Conservation (phyloP, 2,888 invertebrate genomes). For the Rhagium mordax region DNA sequence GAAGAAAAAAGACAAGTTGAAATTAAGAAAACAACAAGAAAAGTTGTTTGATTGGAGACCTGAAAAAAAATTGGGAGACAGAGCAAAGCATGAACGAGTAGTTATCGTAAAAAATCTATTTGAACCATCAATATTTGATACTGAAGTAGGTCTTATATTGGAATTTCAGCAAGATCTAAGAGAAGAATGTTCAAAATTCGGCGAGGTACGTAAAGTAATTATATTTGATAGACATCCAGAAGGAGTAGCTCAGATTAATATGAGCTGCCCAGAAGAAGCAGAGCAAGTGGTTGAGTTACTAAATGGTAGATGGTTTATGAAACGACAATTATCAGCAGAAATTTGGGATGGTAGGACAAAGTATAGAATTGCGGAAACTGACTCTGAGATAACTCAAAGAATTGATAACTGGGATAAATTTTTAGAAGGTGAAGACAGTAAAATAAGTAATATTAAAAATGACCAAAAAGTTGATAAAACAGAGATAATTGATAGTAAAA, state of each 20-base stretch:
- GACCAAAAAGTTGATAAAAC: too few relatives aligned
- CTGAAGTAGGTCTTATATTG: slow-evolving; percentile 88
- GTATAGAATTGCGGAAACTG: slow-evolving; percentile 88
- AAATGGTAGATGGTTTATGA: slow-evolving; percentile 92
- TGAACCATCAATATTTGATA: slow-evolving; percentile 89
- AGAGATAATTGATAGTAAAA: not conserved
- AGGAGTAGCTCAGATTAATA: slow-evolving; percentile 93
- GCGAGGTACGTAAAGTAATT: slow-evolving; percentile 91
- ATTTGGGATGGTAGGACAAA: slow-evolving; percentile 98
- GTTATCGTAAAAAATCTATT: slow-evolving; percentile 97
- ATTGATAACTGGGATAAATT: slow-evolving; percentile 91
- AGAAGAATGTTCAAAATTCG: slow-evolving; percentile 92
- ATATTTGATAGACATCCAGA: slow-evolving; percentile 95
- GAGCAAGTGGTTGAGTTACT: slow-evolving; percentile 90
- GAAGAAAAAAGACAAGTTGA: slow-evolving; percentile 91
- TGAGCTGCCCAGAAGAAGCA: slow-evolving; percentile 91
- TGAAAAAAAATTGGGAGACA: slow-evolving; percentile 89
- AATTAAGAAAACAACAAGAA: slow-evolving; percentile 92
- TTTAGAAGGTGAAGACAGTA: slow-evolving; percentile 75
- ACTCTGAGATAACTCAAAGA: slow-evolving; percentile 86
- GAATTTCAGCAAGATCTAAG: slow-evolving; percentile 93
- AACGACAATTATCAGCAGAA: slow-evolving; percentile 87
- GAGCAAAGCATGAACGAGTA: slow-evolving; percentile 89
- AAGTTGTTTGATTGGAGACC: slow-evolving; percentile 98
- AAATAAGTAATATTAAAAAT: not conserved